phyloP scores from a whole-genome alignment of 2,888 invertebrate genomes.

The Acronicta leporina region DNA sequence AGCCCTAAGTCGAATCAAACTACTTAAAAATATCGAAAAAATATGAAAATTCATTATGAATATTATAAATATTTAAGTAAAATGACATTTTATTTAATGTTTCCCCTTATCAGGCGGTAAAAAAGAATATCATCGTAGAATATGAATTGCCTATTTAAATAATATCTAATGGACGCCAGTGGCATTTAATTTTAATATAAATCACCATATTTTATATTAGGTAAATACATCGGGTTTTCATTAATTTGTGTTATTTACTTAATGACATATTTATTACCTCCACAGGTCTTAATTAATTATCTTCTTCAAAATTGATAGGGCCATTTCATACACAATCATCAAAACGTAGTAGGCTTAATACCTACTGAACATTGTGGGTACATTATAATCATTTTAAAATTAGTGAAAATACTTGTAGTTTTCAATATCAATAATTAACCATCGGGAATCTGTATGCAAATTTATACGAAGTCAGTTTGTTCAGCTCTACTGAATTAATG shows the following conservation, averaged over 20 bases:
- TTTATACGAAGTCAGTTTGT: no score
- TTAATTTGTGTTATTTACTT: conserved; percentile 38
- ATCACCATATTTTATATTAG: conserved; percentile 49
- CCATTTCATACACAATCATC: conserved; percentile 7
- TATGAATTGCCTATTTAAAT: conserved; percentile 69
- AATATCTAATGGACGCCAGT: conserved; percentile 48
- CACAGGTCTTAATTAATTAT: not conserved
- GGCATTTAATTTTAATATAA: conserved; percentile 63
- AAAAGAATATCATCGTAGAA: conserved; percentile 65
- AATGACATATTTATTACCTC: conserved; percentile 10
- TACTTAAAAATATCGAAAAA: not conserved
- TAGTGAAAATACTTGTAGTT: no score
- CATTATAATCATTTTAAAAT: no score
- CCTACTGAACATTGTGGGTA: no score
- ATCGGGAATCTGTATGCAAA: no score
- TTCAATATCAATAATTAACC: no score
- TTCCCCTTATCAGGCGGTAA: conserved; percentile 34
- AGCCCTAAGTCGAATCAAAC: not conserved
- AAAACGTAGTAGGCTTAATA: no score
- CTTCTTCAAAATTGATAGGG: conserved; percentile 2
- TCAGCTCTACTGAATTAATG: no score
- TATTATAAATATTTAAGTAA: conserved; percentile 20
- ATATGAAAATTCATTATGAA: conserved; percentile 17
- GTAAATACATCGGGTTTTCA: conserved; percentile 29
- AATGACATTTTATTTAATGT: conserved; percentile 35